Percentiles rank a stretch among this genome's conserved stretches.
Evolutionary conservation across 2,113 vertebrate species (phyloP).

Genomic region (Seriola aureovittata): DNA sequence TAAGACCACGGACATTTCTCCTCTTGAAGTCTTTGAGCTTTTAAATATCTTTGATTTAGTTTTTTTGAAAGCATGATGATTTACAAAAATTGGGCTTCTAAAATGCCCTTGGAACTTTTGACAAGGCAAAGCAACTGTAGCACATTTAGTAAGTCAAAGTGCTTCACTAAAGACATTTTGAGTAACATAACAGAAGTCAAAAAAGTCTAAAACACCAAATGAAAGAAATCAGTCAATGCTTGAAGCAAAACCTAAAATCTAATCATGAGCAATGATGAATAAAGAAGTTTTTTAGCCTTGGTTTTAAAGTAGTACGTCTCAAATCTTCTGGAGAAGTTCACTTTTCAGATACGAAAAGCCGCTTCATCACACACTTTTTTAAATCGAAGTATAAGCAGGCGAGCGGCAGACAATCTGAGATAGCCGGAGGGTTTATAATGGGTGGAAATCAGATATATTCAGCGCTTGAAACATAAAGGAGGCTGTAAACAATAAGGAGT

Average conservation of each 20-base stretch:
- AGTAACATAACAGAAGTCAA: neutral
- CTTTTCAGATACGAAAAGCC: neutral
- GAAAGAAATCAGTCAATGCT: neutral
- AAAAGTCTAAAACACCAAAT: neutral
- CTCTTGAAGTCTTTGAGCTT: neutral
- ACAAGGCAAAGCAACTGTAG: constrained; percentile 1
- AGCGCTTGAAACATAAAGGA: neutral
- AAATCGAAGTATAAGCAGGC: neutral
- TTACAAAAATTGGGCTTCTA: neutral
- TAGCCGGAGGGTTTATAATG: neutral
- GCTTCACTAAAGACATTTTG: neutral
- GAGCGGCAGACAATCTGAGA: neutral
- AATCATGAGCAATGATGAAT: neutral
- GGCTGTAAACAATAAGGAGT: neutral
- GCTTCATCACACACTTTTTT: neutral
- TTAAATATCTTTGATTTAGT: neutral
- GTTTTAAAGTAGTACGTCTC: neutral
- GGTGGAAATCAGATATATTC: neutral
- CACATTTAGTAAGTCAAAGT: constrained; percentile 1
- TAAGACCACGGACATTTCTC: neutral
- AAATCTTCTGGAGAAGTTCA: neutral
- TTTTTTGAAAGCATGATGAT: constrained; percentile 6
- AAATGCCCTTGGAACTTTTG: constrained; percentile 5
- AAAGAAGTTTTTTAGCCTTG: neutral
- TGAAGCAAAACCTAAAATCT: neutral